phyloP scores from a whole-genome alignment of 2,888 invertebrate genomes.

The Hofmannophila pseudospretella region DNA sequence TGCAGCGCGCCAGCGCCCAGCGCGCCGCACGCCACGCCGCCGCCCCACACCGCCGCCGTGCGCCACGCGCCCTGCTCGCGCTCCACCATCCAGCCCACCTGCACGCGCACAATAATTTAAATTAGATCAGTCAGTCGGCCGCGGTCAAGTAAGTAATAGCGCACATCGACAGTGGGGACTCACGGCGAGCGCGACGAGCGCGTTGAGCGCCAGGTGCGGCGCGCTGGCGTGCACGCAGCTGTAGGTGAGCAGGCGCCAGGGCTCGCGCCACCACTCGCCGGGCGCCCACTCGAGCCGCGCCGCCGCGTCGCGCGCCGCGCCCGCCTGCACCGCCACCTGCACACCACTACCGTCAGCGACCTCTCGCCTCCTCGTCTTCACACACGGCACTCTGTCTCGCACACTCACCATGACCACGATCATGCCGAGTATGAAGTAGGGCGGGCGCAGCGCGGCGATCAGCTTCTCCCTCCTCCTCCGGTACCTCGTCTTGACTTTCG shows the following conservation, averaged over 20 bases:
- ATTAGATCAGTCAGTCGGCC: too few species aligned
- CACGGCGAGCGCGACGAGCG: conserved; percentile 59
- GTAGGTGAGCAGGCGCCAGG: conserved; percentile 90
- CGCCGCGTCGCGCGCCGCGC: conserved; percentile 25
- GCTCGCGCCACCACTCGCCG: conserved; percentile 75
- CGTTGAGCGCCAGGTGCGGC: conserved; percentile 87
- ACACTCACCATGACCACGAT: conserved; percentile 61
- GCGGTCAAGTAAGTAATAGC: too few species aligned
- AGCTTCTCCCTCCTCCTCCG: conserved; percentile 54
- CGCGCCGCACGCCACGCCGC: conserved; percentile 87
- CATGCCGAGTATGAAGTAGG: conserved; percentile 62
- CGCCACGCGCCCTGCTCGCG: conserved; percentile 86
- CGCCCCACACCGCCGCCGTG: conserved; percentile 83
- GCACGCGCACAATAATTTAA: conserved; percentile 1
- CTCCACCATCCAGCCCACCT: conserved; percentile 79
- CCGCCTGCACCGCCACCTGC: background rate
- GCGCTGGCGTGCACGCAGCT: conserved; percentile 87
- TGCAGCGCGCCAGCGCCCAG: conserved; percentile 86
- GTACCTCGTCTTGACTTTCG: conserved; percentile 38
- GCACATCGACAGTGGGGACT: too few species aligned
- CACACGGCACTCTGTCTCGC: too few species aligned
- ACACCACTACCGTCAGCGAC: too few species aligned
- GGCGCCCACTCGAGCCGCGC: conserved; percentile 53
- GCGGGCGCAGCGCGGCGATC: conserved; percentile 48
- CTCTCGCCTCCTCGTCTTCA: background rate